A percentile compares a stretch with the other conserved stretches of the same genome.
phyloP scores from a whole-genome alignment of 2,113 vertebrate genomes.

The Hystrix cristata region DNA sequence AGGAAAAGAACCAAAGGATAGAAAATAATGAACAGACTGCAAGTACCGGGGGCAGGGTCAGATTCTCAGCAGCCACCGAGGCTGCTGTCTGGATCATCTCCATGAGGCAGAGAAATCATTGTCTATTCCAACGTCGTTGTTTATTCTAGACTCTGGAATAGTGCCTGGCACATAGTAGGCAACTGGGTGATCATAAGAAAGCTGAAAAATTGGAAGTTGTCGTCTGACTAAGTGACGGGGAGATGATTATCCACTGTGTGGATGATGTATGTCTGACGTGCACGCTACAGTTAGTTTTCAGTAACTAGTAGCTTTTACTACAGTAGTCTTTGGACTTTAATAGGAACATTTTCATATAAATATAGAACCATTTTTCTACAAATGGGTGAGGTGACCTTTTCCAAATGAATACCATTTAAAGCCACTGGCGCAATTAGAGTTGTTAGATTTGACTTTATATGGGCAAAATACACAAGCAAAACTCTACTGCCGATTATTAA shows the following conservation, averaged over 20 bases:
- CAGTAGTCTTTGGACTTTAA: neutral
- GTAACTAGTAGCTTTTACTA: neutral
- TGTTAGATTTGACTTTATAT: neutral
- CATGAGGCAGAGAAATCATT: neutral
- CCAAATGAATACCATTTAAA: constrained; percentile 7
- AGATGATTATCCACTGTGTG: neutral
- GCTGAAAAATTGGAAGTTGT: neutral
- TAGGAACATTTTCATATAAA: neutral
- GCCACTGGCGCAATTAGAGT: neutral
- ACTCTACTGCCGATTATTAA: neutral
- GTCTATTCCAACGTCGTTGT: neutral
- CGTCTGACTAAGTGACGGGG: neutral
- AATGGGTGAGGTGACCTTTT: neutral
- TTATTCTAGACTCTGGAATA: neutral
- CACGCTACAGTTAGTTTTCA: neutral
- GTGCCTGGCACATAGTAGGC: neutral
- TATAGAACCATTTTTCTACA: neutral
- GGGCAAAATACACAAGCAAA: neutral
- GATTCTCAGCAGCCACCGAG: neutral
- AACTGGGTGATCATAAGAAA: neutral
- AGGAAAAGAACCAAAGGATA: neutral
- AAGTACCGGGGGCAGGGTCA: neutral
- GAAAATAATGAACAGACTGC: neutral
- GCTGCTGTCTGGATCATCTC: no score
- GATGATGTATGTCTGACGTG: neutral